Evolutionary conservation across 2,797 vertebrate species (phyloP), one percentile per base, ranked within the genome.

Genomic region (Oceanodroma leucorhoa): DNA sequence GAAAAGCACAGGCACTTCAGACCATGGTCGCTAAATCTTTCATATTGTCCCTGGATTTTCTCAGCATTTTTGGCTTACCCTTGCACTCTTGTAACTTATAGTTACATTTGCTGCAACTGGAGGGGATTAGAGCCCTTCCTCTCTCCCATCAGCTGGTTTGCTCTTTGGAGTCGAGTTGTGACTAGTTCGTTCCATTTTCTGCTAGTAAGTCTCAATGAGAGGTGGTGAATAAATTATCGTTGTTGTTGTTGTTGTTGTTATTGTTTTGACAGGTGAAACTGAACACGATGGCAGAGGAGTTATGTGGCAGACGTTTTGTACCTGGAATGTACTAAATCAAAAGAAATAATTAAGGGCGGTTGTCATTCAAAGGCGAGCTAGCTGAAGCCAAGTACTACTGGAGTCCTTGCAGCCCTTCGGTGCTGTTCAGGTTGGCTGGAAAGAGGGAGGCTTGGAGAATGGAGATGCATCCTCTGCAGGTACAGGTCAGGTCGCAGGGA

Each of bases 171-270:
- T 45, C 15, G 55, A 36, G 41, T 22, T 77, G 21, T 76, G 66
- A 92, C 36, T 32, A 86, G 62, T 70, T 84, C 65, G 76, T n/a
- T 65, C 82, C 27, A n/a, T 87, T 65, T 84, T 58, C 43, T 87
- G 38, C 73, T 89, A 41, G 5, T 80, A 58, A 90, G 24, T 10
- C n/a, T 76, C n/a, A 46, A 1, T 22, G 45, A 90, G 54, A 87
- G 27, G 22, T 58, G 40, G 17, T 34, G 32, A 57, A n/a, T 34
- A 23, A 55, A 53, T 30, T 11, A 10, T 29, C 15, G 2, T 29
- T 53, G 29, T 30, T 51, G 27, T 10, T 27, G 21, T 48, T 24
- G 11, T 21, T 46, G 22, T 48, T 48, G 14, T 48, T 48, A 51
- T 22, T 4, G n/a, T 30, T 41, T 32, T 95, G 85, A 83, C 55